A percentile compares a stretch with the other conserved stretches of the same genome.
phyloP scores from a whole-genome alignment of 2,113 vertebrate species.

The Oncorhynchus tshawytscha region DNA sequence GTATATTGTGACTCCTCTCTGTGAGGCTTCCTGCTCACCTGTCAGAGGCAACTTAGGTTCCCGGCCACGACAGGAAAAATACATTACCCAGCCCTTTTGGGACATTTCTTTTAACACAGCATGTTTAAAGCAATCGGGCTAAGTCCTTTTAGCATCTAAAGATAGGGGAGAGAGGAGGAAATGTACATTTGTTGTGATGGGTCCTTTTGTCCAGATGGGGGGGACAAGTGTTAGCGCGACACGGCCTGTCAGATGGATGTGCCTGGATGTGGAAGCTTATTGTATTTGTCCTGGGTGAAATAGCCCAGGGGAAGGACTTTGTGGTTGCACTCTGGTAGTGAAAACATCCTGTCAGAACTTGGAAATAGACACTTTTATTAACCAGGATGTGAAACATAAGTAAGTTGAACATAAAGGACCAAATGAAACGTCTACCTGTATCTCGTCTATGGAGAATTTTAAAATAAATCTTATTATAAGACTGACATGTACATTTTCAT shows the following conservation, averaged over 20 bases:
- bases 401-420: no score
- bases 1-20: conserved; percentile 33
- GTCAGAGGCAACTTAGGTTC: conserved; percentile 30
- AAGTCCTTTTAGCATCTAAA: conserved; percentile 8
- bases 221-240: conserved; percentile 21
- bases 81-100: conserved; percentile 45
- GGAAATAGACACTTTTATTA: no score
- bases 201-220: conserved; percentile 17
- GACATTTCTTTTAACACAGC: conserved; percentile 19
- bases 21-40: conserved; percentile 32
- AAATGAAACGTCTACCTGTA: no score
- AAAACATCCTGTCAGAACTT: no score
- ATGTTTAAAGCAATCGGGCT: conserved; percentile 27
- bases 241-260: conserved; percentile 5
- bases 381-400: no score
- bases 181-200: conserved; percentile 20
- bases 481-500: no score
- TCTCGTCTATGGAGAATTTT: no score
- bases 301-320: not conserved
- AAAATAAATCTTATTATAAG: no score
- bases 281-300: conserved; percentile 24
- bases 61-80: conserved; percentile 49
- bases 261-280: conserved; percentile 16
- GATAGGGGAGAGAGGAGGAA: not conserved
- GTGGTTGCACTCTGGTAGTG: not conserved